Evolutionary conservation across 2,113 vertebrate genomes (phyloP).

Genomic region (Pseudopodoces humilis): DNA sequence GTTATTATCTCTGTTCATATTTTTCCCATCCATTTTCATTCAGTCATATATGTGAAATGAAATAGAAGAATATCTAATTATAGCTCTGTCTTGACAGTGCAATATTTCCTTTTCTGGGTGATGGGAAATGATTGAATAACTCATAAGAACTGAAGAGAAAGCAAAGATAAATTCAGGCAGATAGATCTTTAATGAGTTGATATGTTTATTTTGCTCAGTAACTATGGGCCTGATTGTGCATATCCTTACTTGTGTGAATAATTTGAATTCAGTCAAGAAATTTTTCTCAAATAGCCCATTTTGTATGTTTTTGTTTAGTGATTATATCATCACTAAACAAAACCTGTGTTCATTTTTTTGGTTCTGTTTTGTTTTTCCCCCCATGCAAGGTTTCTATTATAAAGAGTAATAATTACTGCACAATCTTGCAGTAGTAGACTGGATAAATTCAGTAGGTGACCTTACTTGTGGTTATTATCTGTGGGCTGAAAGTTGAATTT

Average conservation of each 20-base stretch:
- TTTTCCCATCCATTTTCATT: slow-evolving; percentile 22
- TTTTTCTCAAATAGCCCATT: background rate
- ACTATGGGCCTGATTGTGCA: background rate
- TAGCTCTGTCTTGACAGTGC: background rate
- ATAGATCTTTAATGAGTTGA: background rate
- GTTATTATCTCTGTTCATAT: slow-evolving; percentile 7
- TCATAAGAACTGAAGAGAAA: background rate
- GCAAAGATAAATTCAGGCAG: background rate
- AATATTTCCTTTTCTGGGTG: background rate
- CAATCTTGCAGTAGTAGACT: fast-evolving
- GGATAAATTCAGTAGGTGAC: background rate
- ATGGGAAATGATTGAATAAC: background rate
- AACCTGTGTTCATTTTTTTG: background rate
- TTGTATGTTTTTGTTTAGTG: background rate
- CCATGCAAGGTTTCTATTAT: background rate
- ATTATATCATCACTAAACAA: background rate
- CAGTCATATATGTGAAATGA: slow-evolving; percentile 31
- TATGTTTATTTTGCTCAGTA: background rate
- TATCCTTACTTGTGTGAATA: background rate
- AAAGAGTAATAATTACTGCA: background rate
- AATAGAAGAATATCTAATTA: slow-evolving; percentile 47
- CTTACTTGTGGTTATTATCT: background rate
- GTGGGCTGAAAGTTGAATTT: background rate
- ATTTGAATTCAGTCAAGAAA: background rate
- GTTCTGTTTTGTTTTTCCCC: background rate